Percentiles rank a stretch among this genome's conserved stretches.
Evolutionary conservation across 2,797 vertebrate species (phyloP).

Genomic region (Galagoides demidoff): DNA sequence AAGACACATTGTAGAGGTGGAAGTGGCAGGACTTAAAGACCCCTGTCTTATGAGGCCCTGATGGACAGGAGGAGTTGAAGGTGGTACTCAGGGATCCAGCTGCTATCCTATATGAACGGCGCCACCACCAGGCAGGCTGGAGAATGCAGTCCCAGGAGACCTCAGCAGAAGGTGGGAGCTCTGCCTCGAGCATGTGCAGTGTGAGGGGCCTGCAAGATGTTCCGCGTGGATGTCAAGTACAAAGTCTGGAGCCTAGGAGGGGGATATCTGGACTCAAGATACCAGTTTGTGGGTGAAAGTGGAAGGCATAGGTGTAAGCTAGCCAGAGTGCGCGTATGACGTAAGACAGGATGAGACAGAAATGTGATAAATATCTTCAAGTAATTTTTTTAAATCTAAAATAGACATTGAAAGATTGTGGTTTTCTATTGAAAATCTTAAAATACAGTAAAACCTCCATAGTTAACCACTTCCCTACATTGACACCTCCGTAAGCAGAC

Average conservation of each 20-base stretch:
- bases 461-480: too few relatives aligned
- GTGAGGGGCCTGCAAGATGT: background rate
- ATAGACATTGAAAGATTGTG: background rate
- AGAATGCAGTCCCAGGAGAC: background rate
- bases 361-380: background rate
- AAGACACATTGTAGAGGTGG: background rate
- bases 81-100: background rate
- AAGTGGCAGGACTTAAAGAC: background rate
- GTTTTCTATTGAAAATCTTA: slow-evolving; percentile 11
- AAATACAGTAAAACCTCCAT: background rate
- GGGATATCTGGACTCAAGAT: background rate
- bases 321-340: background rate
- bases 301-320: background rate
- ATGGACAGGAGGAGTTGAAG: background rate
- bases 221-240: background rate
- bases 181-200: background rate
- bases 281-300: background rate
- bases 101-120: background rate
- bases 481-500: too few relatives aligned
- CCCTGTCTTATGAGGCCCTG: background rate
- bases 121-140: background rate
- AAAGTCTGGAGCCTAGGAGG: background rate
- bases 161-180: background rate
- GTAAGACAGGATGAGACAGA: background rate
- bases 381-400: background rate